phyloP scores from a whole-genome alignment of 1,140 invertebrate species.

The Tetramorium simillimum region DNA sequence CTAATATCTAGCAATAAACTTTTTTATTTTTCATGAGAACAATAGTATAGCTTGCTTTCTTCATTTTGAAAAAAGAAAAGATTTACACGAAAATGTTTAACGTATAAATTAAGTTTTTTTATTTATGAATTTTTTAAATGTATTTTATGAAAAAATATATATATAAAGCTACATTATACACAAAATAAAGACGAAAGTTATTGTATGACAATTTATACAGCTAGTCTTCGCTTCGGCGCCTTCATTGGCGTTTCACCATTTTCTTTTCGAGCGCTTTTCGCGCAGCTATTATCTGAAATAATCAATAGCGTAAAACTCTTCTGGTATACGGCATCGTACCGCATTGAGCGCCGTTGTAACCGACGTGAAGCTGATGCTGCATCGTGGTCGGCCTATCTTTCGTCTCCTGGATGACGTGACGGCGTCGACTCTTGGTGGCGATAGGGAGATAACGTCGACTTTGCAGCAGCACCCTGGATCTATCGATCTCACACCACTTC shows the following conservation, averaged over 20 bases:
- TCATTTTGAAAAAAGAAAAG: neutral
- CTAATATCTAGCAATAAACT: neutral
- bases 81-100: neutral
- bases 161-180: neutral
- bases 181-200: neutral
- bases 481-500: conserved; percentile 80
- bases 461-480: conserved; percentile 71
- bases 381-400: conserved; percentile 66
- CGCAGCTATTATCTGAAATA: neutral
- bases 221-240: neutral
- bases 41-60: neutral
- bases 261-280: neutral
- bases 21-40: neutral
- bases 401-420: conserved; percentile 55
- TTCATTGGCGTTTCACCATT: neutral
- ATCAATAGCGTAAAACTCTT: neutral
- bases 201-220: neutral
- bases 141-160: neutral
- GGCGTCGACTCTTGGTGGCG: conserved; percentile 66
- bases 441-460: conserved; percentile 70
- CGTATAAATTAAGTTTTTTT: neutral
- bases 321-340: conserved; percentile 49
- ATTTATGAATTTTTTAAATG: neutral
- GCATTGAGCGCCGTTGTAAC: conserved; percentile 70
- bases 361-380: conserved; percentile 76